Evolutionary conservation across 2,888 invertebrate genomes (phyloP), one percentile per base, ranked within the genome.

Genomic region (Desoria tigrina): DNA sequence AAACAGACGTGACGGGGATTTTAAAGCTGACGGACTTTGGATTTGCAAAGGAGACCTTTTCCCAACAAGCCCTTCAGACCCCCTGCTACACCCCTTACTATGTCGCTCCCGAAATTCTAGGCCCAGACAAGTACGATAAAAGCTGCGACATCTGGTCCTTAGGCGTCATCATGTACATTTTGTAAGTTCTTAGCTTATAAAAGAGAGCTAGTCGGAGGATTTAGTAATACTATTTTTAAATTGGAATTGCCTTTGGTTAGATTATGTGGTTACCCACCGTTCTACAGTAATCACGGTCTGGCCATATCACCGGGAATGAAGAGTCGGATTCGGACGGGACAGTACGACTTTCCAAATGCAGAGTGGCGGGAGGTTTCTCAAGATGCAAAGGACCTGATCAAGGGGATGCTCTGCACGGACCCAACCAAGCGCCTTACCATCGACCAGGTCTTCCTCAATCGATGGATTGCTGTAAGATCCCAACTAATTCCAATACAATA

Each of bases 281-380:
- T 99, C 83, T 99, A 97, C 82, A 96, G 96, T 78, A 94, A 95
- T 81, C 94, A 96, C 78, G 99, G 98, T 0, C 84, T 94, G 60
- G 95, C 98, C 42, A 98, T 99, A 80, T 97, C 96, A 1, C 98
- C 99, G 0, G 99, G 99, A 4, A 99, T 99, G 99, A 99, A 98
- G 81, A 94, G 91, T 81, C 84, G 94, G 69, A 96, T 96, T 78
- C 86, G 96, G 76, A 87, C 93, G 56, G 99, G 99, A 0, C 95
- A 98, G 80, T 99, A 96, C 81, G 94, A 94, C 77, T 99, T 99
- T 80, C 97, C 98, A 0, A 88, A 90, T 78, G 94, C 94, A 0
- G 96, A 96, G 79, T 96, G 96, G 96, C 88, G 90, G 63, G 89
- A 92, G 79, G 97, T 99, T 0, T 95, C 95, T 11, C 84, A 88